Evolutionary conservation across 1,140 invertebrate genomes (phyloP).

Genomic region (Caerostris extrusa): DNA sequence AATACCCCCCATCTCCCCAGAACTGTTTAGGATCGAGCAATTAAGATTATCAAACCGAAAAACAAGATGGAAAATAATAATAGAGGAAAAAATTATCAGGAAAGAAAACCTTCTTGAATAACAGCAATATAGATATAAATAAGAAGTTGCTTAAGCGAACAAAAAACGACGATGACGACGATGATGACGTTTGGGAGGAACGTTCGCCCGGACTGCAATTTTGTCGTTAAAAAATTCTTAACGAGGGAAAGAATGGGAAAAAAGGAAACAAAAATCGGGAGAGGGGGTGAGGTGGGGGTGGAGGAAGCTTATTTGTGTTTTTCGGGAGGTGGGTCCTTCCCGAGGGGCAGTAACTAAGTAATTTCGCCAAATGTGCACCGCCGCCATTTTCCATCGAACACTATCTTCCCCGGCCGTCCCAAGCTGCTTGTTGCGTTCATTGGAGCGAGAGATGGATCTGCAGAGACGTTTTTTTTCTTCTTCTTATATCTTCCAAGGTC

Average conservation of each 20-base stretch:
- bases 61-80: not conserved
- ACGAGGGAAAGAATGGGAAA: not conserved
- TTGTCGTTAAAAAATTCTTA: not conserved
- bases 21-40: not conserved
- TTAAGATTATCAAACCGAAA: conserved; percentile 19
- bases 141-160: too few species aligned
- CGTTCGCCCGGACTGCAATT: not conserved
- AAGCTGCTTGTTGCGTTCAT: not conserved
- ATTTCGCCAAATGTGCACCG: conserved; percentile 17
- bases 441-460: not conserved
- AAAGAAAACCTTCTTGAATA: not conserved
- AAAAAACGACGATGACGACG: not conserved
- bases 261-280: too few species aligned
- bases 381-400: not conserved
- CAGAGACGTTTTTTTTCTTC: not conserved
- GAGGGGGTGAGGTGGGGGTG: too few species aligned
- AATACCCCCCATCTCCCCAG: too few species aligned
- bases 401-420: not conserved
- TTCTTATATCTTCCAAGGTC: not conserved
- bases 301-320: not conserved
- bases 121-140: not conserved
- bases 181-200: not conserved
- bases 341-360: not conserved
- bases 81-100: not conserved
- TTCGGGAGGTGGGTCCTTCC: not conserved